phyloP scores from a whole-genome alignment of 2,888 invertebrate species.

The Nebria brevicollis region DNA sequence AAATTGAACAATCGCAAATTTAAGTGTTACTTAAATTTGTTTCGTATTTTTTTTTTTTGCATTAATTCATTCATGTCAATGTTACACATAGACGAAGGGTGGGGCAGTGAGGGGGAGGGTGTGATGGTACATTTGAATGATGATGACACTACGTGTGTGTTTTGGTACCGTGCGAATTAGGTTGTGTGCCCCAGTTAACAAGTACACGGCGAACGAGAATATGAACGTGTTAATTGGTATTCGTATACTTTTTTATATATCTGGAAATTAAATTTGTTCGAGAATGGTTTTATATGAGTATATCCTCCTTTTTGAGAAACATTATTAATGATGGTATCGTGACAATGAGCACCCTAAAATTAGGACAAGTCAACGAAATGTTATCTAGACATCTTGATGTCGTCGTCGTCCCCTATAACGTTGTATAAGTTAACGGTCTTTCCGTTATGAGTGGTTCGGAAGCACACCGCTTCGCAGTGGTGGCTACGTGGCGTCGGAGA shows the following conservation, averaged over 20 bases:
- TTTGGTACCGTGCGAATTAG: constrained; percentile 37
- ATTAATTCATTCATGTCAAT: background rate
- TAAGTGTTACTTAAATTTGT: background rate
- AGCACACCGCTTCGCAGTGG: background rate
- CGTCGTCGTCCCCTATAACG: constrained; percentile 5
- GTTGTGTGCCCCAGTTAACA: constrained; percentile 36
- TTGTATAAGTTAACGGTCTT: background rate
- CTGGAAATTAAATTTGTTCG: background rate
- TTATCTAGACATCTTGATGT: background rate
- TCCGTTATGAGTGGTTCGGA: background rate
- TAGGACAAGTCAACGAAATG: too few species aligned
- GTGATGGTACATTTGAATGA: too few species aligned
- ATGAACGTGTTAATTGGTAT: constrained; percentile 33
- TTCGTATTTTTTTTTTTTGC: background rate
- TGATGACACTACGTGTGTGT: background rate
- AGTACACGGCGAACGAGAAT: constrained; percentile 1
- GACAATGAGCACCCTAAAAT: too few species aligned
- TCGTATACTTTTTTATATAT: constrained; percentile 5
- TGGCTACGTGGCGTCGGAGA: background rate
- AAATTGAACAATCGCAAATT: too few species aligned
- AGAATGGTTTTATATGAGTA: background rate
- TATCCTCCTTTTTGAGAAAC: background rate
- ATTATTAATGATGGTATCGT: too few species aligned
- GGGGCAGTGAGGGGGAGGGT: background rate
- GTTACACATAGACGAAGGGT: constrained; percentile 4